Base-by-base conservation (phyloP, 2,888 invertebrate genomes). In the Dexiosoma caninum region DNA sequence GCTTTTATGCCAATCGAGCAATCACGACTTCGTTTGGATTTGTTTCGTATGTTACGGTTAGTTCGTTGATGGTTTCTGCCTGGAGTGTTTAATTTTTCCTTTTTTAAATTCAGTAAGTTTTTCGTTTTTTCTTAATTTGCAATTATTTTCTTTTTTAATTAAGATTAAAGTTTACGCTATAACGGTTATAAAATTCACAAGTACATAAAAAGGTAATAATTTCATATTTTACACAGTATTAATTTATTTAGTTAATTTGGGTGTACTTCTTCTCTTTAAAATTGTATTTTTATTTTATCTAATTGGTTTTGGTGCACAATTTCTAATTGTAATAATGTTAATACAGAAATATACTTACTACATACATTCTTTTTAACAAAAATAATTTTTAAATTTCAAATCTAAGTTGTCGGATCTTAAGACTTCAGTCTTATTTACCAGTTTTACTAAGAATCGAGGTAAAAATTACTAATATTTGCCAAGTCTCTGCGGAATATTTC, bases 101-200 rank as follows among this genome's bases (percentile, higher is more conserved):
- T 37, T 75, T 70, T 57, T 16, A 14, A 70, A 51, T 60, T 44
- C 59, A 46, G 66, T 76, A 71, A 75, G 59, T 80, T 76, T 64
- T 70, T 44, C 2, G 5, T 67, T 46, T 66, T 32, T 32, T 46
- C 10, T 42, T 40, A 23, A 46, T 14, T 55, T 66, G 37, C n/a
- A 10, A 10, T 10, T 37, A 6, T 8, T 37, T 8, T 44, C n/a
- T 4, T 55, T 2, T 35, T 27, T 27, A 5, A 75, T 57, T 19
- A 60, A 67, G 19, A n/a, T 66, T 46, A 42, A 51, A 60, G 67
- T 75, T 67, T 42, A 53, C 12, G 60, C 16, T 67, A 19, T 60
- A 23, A 59, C 57, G 46, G 40, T 53, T 55, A n/a, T n/a, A n/a
- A n/a, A n/a, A n/a, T 16, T n/a, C 44, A 57, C 55, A n/a, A 30